Evolutionary conservation across 1,140 invertebrate genomes (phyloP), one percentile per base, ranked within the genome.

Genomic region (Maconellicoccus hirsutus): DNA sequence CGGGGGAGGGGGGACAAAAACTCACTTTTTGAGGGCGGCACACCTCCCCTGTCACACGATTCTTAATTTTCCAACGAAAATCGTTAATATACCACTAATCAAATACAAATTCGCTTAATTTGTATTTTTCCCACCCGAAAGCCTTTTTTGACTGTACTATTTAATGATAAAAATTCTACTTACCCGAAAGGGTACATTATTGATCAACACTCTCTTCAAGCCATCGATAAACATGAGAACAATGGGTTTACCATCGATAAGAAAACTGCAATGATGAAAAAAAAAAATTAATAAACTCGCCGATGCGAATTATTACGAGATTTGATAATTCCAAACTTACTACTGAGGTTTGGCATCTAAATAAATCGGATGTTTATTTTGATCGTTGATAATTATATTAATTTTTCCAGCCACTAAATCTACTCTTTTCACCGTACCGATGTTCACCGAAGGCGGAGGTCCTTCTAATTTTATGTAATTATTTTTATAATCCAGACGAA

Each of bases 301-400:
- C 16, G 33, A 73, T 26, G 21, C 33, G 39, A 2, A 39, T 22
- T 59, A 74, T 59, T 0, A 33, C 25, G 26, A 26, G 10, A 1
- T 22, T 72, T 70, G 39, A 19, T 59, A 26, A 39, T 72, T 29
- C 29, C 14, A 8, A 71, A 78, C 77, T 79, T 73, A 82, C 76
- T 85, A 87, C 78, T 94, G 91, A 8, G 91, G 86, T 78, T 90
- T 92, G 6, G 91, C 86, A 79, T 94, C 92, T n/a, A 94, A 79
- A 77, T 89, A 94, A 1, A 96, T 84, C 0, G 90, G 87, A 59
- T 91, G 86, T 76, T 89, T 84, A 59, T 86, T 86, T 29, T 85
- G 84, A 0, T 89, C 91, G 79, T 94, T 87, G 16, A 94, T 85
- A 59, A 93, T 89, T 25, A 94, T 80, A 77, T 89, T 90, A 26